These are phyloP conservation scores for Tetheella fluctuosa DNA, from an alignment of 2,888 invertebrate genomes.

Conservation along the genomic window DNA sequence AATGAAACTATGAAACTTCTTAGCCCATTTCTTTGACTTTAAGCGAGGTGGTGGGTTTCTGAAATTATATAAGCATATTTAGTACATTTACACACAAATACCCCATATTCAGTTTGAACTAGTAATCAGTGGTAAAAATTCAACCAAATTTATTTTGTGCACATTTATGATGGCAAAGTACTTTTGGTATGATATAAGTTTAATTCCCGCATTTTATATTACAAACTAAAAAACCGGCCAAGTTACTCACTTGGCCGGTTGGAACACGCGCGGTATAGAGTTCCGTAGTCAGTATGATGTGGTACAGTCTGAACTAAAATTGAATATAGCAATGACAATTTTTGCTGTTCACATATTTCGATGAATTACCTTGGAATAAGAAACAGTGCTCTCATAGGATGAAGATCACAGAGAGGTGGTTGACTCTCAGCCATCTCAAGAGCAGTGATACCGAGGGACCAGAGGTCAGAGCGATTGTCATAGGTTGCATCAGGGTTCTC, in stretches of 20 bases:
- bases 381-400: conserved; percentile 99
- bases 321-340: no score
- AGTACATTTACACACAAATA: neutral
- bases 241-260: no score
- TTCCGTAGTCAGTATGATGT: no score
- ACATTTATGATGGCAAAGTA: no score
- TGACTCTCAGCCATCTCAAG: conserved; percentile 99
- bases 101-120: neutral
- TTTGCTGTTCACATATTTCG: no score
- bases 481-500: conserved; percentile 99
- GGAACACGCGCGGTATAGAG: no score
- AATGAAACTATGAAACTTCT: conserved; percentile 98
- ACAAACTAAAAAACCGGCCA: no score
- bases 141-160: no score
- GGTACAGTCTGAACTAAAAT: no score
- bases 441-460: conserved; percentile 98
- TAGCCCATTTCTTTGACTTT: conserved; percentile 99
- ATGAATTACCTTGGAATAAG: conserved; percentile 90
- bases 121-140: no score
- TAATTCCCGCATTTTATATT: no score
- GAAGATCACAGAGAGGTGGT: conserved; percentile 99
- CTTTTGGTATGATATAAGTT: no score
- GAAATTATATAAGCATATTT: conserved; percentile 29
- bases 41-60: conserved; percentile 98
- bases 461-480: conserved; percentile 97